These are phyloP conservation scores for Scrobipalpa atriplicella DNA, from an alignment of 2,888 invertebrate genomes.

Conservation along the genomic window DNA sequence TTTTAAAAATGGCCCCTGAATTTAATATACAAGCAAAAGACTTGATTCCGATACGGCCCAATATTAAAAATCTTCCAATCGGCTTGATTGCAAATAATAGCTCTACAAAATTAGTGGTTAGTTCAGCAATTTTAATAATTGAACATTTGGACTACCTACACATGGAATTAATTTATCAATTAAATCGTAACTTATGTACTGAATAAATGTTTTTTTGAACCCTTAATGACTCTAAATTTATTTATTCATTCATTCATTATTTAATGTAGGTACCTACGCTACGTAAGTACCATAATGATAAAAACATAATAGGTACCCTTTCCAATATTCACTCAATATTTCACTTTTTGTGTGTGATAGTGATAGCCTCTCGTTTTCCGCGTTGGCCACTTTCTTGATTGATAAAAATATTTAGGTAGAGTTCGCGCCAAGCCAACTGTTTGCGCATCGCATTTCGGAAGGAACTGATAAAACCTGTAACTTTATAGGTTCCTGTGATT, in stretches of 20 bases:
- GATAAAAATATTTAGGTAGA: slow-evolving; percentile 34
- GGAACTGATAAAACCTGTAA: slow-evolving; percentile 33
- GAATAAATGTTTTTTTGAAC: not conserved
- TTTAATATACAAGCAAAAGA: slow-evolving; percentile 54
- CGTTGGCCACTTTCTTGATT: slow-evolving; percentile 11
- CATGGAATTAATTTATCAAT: no score
- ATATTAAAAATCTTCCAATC: slow-evolving; percentile 12
- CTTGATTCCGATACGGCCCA: slow-evolving; percentile 31
- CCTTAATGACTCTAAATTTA: no score
- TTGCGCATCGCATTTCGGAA: slow-evolving; percentile 46
- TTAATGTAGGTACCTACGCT: no score
- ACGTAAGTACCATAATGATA: no score
- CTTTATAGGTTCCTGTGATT: slow-evolving; percentile 42
- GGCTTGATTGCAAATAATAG: not conserved
- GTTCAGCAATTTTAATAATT: not conserved
- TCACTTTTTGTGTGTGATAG: no score
- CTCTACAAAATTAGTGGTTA: not conserved
- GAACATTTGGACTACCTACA: not conserved
- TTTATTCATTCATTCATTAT: no score
- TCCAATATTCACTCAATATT: no score
- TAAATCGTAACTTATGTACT: not conserved
- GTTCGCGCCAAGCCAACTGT: slow-evolving; percentile 54
- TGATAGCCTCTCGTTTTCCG: not conserved
- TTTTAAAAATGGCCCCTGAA: slow-evolving; percentile 49
- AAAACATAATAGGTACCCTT: no score